Base-by-base conservation (phyloP, 2,888 invertebrate species). In the Acrocyrtus sp. region DNA sequence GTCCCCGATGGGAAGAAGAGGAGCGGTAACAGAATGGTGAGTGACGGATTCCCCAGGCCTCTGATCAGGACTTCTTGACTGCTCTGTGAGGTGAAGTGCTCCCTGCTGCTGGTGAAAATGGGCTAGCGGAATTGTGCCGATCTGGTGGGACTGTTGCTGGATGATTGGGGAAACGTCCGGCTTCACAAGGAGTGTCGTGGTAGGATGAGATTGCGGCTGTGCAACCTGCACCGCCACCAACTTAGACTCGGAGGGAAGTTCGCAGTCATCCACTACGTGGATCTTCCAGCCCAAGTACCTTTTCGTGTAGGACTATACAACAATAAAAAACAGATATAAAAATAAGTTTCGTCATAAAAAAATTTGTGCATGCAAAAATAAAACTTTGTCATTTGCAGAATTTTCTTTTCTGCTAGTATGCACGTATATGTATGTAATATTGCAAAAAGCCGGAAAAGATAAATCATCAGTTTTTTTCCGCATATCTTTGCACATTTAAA, bases 281-380 rank as follows among this genome's bases (percentile, higher is more conserved):
- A 98, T 96, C 86, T 94, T 95, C 95, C 96, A 96, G 56, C 97
- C 97, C 82, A 97, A 90, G 84, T 96, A 90, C 76, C 95, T 92
- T 84, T 96, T 95, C 3, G 94, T 92, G 87, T 91, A 96, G 84
- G 96, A 96, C 92, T 97, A 87, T 45, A 15, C 45, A 45, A 45
- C 17, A 24, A 5, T 8, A 21, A 21, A 21, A 21, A 48, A 24
- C 19, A 48, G 19, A 48, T 10, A 15, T 10, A 17, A n/a, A 45
- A 45, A n/a, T n/a, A 45, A 45, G n/a, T 4, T n/a, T n/a, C n/a
- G n/a, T n/a, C n/a, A n/a, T n/a, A n/a, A n/a, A n/a, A n/a, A n/a
- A n/a, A n/a, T n/a, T n/a, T n/a, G n/a, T n/a, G n/a, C n/a, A n/a
- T n/a, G n/a, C n/a, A n/a, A n/a, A n/a, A n/a, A n/a, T n/a, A n/a